Evolutionary conservation across 30 jellyfish, hydroid and myxozoan species (phyloP).

Genomic region (Clytia hemisphaerica): DNA sequence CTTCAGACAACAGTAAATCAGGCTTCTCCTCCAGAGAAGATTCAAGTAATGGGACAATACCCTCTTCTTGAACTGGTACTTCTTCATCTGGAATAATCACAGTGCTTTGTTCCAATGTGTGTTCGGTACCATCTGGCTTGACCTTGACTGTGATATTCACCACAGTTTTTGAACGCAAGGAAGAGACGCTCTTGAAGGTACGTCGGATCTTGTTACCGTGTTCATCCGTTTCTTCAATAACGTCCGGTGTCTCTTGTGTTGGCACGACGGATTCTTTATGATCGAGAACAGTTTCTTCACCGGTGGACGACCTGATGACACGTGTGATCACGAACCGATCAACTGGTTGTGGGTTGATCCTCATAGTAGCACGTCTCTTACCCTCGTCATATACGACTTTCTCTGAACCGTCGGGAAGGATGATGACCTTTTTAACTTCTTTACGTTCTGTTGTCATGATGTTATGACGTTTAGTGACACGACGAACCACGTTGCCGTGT

Average conservation of each 20-base stretch:
- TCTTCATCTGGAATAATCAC: constrained; percentile 35
- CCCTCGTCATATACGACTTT: not conserved
- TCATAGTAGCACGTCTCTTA: not conserved
- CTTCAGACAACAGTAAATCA: constrained; percentile 27
- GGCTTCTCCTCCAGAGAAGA: constrained; percentile 21
- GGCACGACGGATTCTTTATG: constrained; percentile 20
- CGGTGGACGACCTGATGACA: constrained; percentile 25
- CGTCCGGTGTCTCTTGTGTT: not conserved
- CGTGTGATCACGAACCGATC: constrained; percentile 35
- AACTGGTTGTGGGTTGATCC: not conserved
- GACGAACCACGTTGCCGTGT: constrained; percentile 30
- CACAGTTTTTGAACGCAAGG: constrained; percentile 3
- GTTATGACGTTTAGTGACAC: constrained; percentile 32
- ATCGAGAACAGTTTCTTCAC: constrained; percentile 25
- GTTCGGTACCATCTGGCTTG: constrained; percentile 38
- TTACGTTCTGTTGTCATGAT: constrained; percentile 27
- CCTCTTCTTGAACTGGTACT: constrained; percentile 1
- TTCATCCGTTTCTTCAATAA: constrained; percentile 1
- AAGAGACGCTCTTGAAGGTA: not conserved
- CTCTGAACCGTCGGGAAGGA: constrained; percentile 52
- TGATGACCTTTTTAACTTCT: constrained; percentile 23
- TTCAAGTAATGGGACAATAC: constrained; percentile 4
- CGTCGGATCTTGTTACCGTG: constrained; percentile 19
- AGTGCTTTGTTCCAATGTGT: constrained; percentile 18
- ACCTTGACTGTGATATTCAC: constrained; percentile 11